Base-by-base conservation (phyloP, 2,797 vertebrate species). In the Sciurus carolinensis region DNA sequence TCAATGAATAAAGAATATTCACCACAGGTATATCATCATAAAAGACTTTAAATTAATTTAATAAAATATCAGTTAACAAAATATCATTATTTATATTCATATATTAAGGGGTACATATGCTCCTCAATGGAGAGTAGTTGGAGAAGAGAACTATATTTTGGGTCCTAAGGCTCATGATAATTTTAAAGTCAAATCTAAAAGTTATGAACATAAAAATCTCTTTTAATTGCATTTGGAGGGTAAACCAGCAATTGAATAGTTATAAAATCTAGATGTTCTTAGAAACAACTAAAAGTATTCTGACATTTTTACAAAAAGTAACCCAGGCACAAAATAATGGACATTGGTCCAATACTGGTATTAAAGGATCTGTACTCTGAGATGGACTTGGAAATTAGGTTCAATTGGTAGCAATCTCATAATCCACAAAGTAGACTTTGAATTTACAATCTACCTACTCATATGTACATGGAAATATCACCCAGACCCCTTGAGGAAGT, bases 361-460 rank as follows among this genome's bases (percentile, higher is more conserved):
- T 86, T 72, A 85, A 92, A 91, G 57, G 17, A 75, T 28, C 52
- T 71, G 4, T 22, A 84, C 84, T 84, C 50, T 82, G 30, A 90
- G 15, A 28, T 47, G 7, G 36, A 1, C 50, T 79, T 90, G 4
- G 62, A 93, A 97, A 94, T 54, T 82, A 71, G 30, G 7, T 71
- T 82, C 36, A 52, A 12, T n/a, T 84, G 67, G 15, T 64, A 88
- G 44, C 3, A 90, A 44, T 80, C n/a, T 72, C 1, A 42, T 89
- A 87, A 66, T 13, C 24, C 77, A 92, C 85, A 82, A 84, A 76
- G 8, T 36, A 94, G 81, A 67, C 15, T 39, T 95, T 30, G 30
- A 86, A 76, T 95, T 95, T 94, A 8, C 42, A 91, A 36, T 71
- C 67, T 92, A 44, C 33, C 95, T 95, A 73, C 33, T 89, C 33